A percentile compares a stretch with the other conserved stretches of the same genome.
Conservation (phyloP, 2,888 invertebrate species). For the Tiliacea citrago region DNA sequence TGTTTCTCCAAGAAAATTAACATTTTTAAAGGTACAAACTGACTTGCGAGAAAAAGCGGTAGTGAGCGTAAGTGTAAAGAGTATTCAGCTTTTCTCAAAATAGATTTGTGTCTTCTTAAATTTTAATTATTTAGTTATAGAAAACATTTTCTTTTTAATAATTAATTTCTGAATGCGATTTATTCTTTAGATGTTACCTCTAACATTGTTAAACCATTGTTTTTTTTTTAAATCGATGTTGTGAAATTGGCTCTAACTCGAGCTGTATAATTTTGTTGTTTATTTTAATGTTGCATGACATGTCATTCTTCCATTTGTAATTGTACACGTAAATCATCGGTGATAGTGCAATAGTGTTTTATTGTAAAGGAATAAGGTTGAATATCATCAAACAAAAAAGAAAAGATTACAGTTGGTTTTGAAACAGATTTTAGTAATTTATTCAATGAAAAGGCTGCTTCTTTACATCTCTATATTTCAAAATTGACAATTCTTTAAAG, state of each 20-base stretch:
- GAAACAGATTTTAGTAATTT: neutral
- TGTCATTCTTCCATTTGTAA: conserved; percentile 66
- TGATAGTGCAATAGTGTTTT: conserved; percentile 52
- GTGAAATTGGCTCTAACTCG: conserved; percentile 68
- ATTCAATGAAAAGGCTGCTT: neutral
- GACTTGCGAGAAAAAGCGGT: conserved; percentile 54
- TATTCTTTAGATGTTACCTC: conserved; percentile 18
- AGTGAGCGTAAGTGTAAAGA: conserved; percentile 50
- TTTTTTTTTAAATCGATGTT: conserved; percentile 58
- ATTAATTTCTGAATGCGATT: conserved; percentile 43
- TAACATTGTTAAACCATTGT: conserved; percentile 53
- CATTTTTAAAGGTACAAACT: conserved; percentile 54
- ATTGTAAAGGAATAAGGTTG: conserved; percentile 7
- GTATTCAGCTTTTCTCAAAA: conserved; percentile 39
- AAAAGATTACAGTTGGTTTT: neutral
- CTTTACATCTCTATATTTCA: neutral
- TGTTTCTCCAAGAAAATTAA: conserved; percentile 43
- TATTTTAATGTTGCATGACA: conserved; percentile 80
- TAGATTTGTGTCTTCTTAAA: conserved; percentile 39
- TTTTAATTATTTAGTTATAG: conserved; percentile 24
- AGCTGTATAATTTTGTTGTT: conserved; percentile 55
- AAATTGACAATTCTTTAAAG: neutral
- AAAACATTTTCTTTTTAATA: conserved; percentile 14
- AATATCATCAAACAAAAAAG: neutral
- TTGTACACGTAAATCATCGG: conserved; percentile 34